A percentile compares a stretch with the other conserved stretches of the same genome.
Evolutionary conservation across 2,797 vertebrate species (phyloP).

Genomic region (Sitta carolinensis): DNA sequence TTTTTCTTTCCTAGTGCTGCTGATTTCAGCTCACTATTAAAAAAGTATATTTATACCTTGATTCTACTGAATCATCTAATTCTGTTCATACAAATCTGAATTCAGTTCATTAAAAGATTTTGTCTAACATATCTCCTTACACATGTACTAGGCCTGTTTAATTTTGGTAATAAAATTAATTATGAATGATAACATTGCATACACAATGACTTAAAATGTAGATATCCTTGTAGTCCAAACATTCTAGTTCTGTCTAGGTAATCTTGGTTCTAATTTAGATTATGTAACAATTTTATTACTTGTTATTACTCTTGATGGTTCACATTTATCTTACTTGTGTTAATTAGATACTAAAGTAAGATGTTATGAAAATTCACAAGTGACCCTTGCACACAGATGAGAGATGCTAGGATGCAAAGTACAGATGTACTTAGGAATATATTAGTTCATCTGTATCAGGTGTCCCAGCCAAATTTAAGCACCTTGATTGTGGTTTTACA

Average conservation of each 20-base stretch:
- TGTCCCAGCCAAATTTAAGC: not conserved
- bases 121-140: not conserved
- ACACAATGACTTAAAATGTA: not conserved
- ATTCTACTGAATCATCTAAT: not conserved
- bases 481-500: not conserved
- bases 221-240: not conserved
- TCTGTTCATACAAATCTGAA: not conserved
- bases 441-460: not conserved
- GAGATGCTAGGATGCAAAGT: not conserved
- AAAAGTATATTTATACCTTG: not conserved
- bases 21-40: not conserved
- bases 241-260: not conserved
- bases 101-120: not conserved
- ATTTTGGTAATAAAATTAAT: constrained; percentile 29
- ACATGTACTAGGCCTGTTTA: not conserved
- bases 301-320: not conserved
- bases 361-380: fast-evolving
- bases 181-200: not conserved
- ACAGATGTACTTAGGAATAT: not conserved
- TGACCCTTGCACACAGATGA: fast-evolving
- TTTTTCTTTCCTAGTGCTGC: not conserved
- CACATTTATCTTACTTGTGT: not conserved
- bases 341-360: not conserved
- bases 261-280: not conserved
- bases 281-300: not conserved